Evolutionary conservation across 2,888 invertebrate genomes (phyloP).

Genomic region (Acrocera orbiculus): DNA sequence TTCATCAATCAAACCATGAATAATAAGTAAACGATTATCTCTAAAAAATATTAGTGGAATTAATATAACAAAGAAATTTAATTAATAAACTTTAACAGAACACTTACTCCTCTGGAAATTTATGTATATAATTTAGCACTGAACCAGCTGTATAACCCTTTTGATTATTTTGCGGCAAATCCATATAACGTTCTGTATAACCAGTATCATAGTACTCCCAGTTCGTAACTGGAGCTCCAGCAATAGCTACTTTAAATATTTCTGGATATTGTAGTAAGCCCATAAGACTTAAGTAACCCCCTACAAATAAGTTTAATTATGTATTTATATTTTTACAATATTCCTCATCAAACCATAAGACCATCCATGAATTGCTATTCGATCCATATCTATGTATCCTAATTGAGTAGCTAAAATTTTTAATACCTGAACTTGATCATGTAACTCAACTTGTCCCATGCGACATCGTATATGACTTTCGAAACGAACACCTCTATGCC

Average conservation of each 20-base stretch:
- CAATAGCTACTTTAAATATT: constrained; percentile 86
- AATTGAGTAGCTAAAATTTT: constrained; percentile 67
- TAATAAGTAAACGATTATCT: constrained; percentile 77
- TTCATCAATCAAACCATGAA: constrained; percentile 95
- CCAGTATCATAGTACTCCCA: constrained; percentile 98
- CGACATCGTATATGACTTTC: constrained; percentile 76
- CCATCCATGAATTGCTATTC: constrained; percentile 96
- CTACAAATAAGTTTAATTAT: no score
- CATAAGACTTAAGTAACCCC: constrained; percentile 89
- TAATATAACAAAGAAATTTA: neutral
- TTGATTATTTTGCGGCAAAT: constrained; percentile 55
- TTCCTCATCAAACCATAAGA: constrained; percentile 83
- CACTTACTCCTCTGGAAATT: constrained; percentile 80
- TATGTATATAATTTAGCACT: constrained; percentile 65
- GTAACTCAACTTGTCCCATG: constrained; percentile 87
- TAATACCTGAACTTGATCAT: constrained; percentile 90
- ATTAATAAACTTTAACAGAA: neutral
- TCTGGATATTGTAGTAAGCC: constrained; percentile 84
- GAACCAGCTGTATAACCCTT: constrained; percentile 70
- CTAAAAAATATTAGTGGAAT: constrained; percentile 27
- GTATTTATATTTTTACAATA: no score
- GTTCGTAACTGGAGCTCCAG: constrained; percentile 93
- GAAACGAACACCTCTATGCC: constrained; percentile 80
- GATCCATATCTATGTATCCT: constrained; percentile 75
- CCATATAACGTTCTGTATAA: constrained; percentile 97